phyloP scores from a whole-genome alignment of 2,113 vertebrate species.

The Lophotis ruficrista region DNA sequence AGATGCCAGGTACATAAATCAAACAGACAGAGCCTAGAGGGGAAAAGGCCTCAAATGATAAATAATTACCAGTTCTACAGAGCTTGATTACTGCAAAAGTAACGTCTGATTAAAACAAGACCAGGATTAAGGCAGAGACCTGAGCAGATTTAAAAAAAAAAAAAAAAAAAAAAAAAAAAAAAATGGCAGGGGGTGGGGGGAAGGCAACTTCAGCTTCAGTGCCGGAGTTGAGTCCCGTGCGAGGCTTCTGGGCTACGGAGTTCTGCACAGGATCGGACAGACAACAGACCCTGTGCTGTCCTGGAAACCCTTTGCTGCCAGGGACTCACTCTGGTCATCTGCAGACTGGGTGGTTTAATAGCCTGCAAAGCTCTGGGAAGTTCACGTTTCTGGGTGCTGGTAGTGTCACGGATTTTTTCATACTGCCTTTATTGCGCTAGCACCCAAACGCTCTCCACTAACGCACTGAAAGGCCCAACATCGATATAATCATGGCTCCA shows the following conservation, averaged over 20 bases:
- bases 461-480: not conserved
- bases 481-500: accelerated
- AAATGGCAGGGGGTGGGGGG: accelerated
- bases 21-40: conserved; percentile 40
- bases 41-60: conserved; percentile 41
- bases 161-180: too few relatives aligned
- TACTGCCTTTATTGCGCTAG: not conserved
- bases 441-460: not conserved
- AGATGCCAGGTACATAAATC: conserved; percentile 54
- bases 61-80: conserved; percentile 54
- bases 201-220: not conserved
- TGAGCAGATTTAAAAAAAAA: not conserved
- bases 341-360: not conserved
- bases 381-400: not conserved
- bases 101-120: conserved; percentile 11
- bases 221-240: not conserved
- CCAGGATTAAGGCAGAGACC: not conserved
- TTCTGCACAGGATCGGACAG: not conserved
- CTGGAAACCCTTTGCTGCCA: not conserved
- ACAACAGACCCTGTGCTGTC: too few relatives aligned
- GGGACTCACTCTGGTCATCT: not conserved
- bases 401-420: not conserved
- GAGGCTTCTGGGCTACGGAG: not conserved
- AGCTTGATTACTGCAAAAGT: conserved; percentile 41
- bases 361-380: not conserved